Percentiles rank a stretch among this genome's conserved stretches.
These are phyloP conservation scores for Epinotia brunnichana DNA, from an alignment of 2,888 invertebrate species.

Conservation along the genomic window DNA sequence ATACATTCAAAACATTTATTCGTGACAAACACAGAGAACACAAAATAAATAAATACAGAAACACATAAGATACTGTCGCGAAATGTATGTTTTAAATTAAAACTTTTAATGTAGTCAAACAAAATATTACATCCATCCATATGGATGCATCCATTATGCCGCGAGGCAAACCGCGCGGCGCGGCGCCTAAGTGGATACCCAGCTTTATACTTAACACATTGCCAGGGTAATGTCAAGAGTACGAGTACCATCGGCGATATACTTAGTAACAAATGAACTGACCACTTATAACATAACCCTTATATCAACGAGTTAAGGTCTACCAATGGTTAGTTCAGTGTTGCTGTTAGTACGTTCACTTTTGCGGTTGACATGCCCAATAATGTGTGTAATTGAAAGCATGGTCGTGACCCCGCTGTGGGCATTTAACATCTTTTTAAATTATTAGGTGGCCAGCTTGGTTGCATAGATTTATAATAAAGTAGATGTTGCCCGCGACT, in stretches of 20 bases:
- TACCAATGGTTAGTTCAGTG: not conserved
- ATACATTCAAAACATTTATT: too few species aligned
- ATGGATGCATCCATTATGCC: too few species aligned
- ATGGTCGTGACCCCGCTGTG: constrained; percentile 31
- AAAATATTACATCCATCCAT: too few species aligned
- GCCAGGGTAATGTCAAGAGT: constrained; percentile 17
- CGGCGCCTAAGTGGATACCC: too few species aligned
- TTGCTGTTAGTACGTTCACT: constrained; percentile 29
- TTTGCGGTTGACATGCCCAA: constrained; percentile 25
- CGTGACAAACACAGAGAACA: too few species aligned
- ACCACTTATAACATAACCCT: not conserved
- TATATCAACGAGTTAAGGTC: not conserved
- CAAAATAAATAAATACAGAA: too few species aligned
- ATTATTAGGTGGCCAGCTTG: not conserved
- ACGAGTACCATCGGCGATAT: not conserved
- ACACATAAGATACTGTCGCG: too few species aligned
- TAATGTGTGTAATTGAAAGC: constrained; percentile 19
- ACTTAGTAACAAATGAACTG: not conserved
- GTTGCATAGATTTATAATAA: too few species aligned
- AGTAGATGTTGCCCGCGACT: too few species aligned
- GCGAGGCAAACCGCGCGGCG: too few species aligned
- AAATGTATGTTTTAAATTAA: too few species aligned
- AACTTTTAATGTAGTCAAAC: too few species aligned
- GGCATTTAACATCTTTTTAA: not conserved
- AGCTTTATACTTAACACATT: not conserved